A percentile compares a stretch with the other conserved stretches of the same genome.
These are phyloP conservation scores for Gopherus evgoodei DNA, from an alignment of 2,113 vertebrate genomes.

Conservation along the genomic window DNA sequence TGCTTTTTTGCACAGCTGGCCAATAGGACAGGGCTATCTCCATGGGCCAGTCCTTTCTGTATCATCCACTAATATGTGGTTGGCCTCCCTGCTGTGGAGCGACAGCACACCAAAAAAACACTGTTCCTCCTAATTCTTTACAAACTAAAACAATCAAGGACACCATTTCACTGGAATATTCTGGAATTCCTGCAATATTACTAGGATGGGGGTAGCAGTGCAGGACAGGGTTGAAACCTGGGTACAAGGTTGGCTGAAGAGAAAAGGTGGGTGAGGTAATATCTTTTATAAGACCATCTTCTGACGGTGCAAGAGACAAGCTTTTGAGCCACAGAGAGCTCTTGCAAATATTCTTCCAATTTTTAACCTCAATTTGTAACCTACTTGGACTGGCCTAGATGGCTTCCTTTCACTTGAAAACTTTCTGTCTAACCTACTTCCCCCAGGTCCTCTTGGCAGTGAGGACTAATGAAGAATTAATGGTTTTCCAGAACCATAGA, in stretches of 20 bases:
- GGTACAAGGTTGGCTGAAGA: background rate
- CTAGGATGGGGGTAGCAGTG: background rate
- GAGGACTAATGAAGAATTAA: background rate
- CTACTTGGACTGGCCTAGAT: background rate
- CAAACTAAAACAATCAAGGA: background rate
- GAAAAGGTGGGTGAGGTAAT: background rate
- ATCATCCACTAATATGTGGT: background rate
- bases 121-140: background rate
- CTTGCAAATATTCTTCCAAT: background rate
- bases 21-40: fast-evolving
- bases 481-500: background rate
- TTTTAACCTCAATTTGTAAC: background rate
- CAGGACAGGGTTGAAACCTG: background rate
- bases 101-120: background rate
- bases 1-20: background rate
- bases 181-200: background rate
- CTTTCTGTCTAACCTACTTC: background rate
- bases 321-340: background rate
- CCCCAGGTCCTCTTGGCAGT: background rate
- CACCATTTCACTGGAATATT: background rate
- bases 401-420: background rate
- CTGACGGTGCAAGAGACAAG: background rate
- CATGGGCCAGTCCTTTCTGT: background rate
- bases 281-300: background rate
- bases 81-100: background rate